These are phyloP conservation scores for Sycophaga agraensis DNA, from an alignment of 1,140 invertebrate genomes.

Conservation along the genomic window DNA sequence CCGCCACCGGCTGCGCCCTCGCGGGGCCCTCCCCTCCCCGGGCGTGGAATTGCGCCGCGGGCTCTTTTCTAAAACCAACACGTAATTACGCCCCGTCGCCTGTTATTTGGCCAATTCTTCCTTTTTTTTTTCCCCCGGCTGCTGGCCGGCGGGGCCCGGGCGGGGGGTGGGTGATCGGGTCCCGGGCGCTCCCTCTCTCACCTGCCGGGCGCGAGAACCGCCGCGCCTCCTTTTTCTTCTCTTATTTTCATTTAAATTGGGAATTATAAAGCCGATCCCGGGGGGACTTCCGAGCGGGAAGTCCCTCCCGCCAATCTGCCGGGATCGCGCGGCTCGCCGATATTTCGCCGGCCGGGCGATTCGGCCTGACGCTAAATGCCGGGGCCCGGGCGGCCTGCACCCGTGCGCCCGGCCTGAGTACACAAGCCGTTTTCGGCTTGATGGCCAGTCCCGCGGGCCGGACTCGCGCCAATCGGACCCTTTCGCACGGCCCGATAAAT, in stretches of 20 bases:
- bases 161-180: constrained; percentile 1
- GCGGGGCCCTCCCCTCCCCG: too few relatives aligned
- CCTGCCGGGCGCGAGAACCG: constrained; percentile 4
- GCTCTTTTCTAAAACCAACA: constrained; percentile 59
- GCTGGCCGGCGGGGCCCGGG: neutral
- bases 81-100: constrained; percentile 54
- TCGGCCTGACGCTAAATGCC: constrained; percentile 11
- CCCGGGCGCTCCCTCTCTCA: constrained; percentile 22
- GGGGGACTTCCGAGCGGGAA: constrained; percentile 2
- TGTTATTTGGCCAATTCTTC: constrained; percentile 50
- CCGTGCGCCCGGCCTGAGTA: neutral
- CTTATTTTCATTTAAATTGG: constrained; percentile 30
- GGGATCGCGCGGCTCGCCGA: neutral
- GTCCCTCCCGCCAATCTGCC: neutral
- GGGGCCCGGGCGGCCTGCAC: neutral
- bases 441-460: too few relatives aligned
- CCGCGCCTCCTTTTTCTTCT: neutral
- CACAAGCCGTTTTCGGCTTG: too few relatives aligned
- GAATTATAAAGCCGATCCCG: constrained; percentile 28
- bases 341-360: constrained; percentile 1
- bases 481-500: too few relatives aligned
- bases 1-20: too few relatives aligned
- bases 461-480: too few relatives aligned
- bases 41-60: constrained; percentile 51
- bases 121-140: constrained; percentile 32